Base-by-base conservation (phyloP, 1,140 invertebrate species). In the Neodiprion lecontei region DNA sequence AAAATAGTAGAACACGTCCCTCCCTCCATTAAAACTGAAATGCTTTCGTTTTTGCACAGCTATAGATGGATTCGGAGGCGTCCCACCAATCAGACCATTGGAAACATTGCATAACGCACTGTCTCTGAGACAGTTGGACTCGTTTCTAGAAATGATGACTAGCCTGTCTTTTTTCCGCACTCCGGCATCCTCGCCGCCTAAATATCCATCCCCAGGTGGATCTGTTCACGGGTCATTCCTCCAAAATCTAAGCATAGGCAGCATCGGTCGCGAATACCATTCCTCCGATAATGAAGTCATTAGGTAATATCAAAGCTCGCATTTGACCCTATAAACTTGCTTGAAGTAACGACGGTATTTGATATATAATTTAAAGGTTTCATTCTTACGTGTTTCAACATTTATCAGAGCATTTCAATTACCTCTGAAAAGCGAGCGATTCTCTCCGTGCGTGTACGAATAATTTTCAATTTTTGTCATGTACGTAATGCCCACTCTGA, bases 41-140 rank as follows among this genome's bases (percentile, higher is more conserved):
- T 47, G 67, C 40, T 73, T 73, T 74, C 74, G 67, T 73, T 75
- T 74, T 72, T 48, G 77, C 81, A 11, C 80, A 92, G 93, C 91
- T 61, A 92, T 95, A 80, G 94, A 95, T 87, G 95, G 94, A 61
- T 96, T 95, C 84, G 95, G 94, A 47, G 95, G 96, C 79, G 97
- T 98, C 67, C 97, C 97, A 53, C 94, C 96, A 1, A 97, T 99
- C 78, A 92, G 97, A 69, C 97, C 97, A 1, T 85, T 99, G 82
- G 97, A 99, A 88, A 99, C 98, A 4, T 88, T 99, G 49, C 97
- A 99, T 89, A 99, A 99, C 88, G 96, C 97, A 48, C 88, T 99
- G 75, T 98, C 97, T 47, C 89, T 98, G 77, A 92, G 93, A 53
- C 96, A 99, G 84, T 87, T 99, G 77, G 97, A 98, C 84, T 89